Base-by-base conservation (phyloP, 2,113 vertebrate genomes). In the Albula goreensis region DNA sequence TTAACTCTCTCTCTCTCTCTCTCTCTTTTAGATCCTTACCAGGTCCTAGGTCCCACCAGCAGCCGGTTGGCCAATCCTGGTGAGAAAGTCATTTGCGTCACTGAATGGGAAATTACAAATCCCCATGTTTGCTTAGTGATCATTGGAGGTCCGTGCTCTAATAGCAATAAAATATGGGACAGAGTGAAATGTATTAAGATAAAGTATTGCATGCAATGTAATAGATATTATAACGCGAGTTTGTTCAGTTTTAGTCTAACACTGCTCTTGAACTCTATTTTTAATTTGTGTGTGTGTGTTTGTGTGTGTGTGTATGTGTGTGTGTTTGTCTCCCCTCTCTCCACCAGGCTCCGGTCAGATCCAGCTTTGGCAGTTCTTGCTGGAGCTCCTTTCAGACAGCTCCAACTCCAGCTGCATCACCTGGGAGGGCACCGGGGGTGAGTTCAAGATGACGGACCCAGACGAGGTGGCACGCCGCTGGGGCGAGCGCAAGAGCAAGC, bases 361-460 rank as follows among this genome's bases (percentile, higher is more conserved):
- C 94, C 98, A 99, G 86, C 94, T 99, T 88, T 99, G 98, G 98
- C 98, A 99, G 91, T 99, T 99, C 92, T 96, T 99, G 51, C 96
- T 99, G 1, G 98, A 99, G 96, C 92, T 99, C 48, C 96, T 99
- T 77, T 99, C 98, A 0, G 98, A 99, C 94, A 98, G 98, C 2
- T 96, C 97, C 93, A 99, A 99, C 0, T 95, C 97, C 12, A 96
- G 90, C 94, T 99, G 98, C 80, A 99, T 99, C 95, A 98, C 98
- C 50, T 99, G 98, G 98, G 98, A 99, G 89, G 98, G 98, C 60
- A 99, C 98, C 93, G 99, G 99, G 0, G 98, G 98, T 11, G 98
- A 99, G 89, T 99, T 99, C 96, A 99, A 99, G 95, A 98, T 99
- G 98, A 99, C 97, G 0, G 98, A 99, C 96, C 98, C 98, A 0